Conservation (phyloP, 2,888 invertebrate genomes). For the Drosophila multiciliata region DNA sequence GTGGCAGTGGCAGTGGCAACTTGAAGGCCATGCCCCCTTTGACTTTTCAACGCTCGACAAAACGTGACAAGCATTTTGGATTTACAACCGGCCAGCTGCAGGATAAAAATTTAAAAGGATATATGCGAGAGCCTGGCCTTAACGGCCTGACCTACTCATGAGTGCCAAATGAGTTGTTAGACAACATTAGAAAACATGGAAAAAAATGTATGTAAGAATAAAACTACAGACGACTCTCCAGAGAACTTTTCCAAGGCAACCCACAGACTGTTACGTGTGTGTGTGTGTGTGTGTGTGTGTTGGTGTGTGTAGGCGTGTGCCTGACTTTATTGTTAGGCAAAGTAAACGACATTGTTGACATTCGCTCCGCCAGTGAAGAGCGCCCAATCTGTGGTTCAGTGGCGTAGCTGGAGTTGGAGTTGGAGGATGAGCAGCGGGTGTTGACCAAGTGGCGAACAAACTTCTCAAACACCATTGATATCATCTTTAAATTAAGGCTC, state of each 20-base stretch:
- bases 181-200: slow-evolving; percentile 14
- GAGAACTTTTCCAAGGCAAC: slow-evolving; percentile 37
- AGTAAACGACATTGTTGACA: slow-evolving; percentile 76
- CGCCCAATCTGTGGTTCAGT: slow-evolving; percentile 52
- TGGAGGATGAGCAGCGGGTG: neutral
- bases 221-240: slow-evolving; percentile 39
- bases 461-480: slow-evolving; percentile 1
- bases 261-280: slow-evolving; percentile 22
- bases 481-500: neutral
- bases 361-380: slow-evolving; percentile 38
- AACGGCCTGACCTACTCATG: slow-evolving; percentile 79
- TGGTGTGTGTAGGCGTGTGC: slow-evolving; percentile 22
- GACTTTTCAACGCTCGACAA: slow-evolving; percentile 70
- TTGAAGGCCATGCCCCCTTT: slow-evolving; percentile 9
- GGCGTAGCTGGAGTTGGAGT: slow-evolving; percentile 21
- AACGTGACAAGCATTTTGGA: slow-evolving; percentile 73
- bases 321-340: slow-evolving; percentile 76
- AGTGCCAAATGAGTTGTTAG: slow-evolving; percentile 77
- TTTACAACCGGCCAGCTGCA: slow-evolving; percentile 48
- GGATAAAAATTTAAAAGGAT: slow-evolving; percentile 68
- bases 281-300: slow-evolving; percentile 13
- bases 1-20: slow-evolving; percentile 11
- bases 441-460: slow-evolving; percentile 14
- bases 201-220: neutral
- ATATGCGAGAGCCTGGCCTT: slow-evolving; percentile 52